phyloP scores from a whole-genome alignment of 1,140 invertebrate genomes.

The Dendrolimus punctatus region DNA sequence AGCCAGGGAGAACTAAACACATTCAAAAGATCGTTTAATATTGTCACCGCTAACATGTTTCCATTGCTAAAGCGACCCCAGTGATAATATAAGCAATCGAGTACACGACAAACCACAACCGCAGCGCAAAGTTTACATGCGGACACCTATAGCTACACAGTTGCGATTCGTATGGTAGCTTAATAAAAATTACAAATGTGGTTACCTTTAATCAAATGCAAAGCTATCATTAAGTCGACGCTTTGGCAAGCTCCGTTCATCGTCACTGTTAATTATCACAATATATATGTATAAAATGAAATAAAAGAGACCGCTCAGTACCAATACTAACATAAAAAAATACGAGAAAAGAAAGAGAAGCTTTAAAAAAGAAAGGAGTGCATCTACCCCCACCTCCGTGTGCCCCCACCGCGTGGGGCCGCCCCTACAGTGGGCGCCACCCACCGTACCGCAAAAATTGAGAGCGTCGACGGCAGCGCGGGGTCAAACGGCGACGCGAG shows the following conservation, averaged over 20 bases:
- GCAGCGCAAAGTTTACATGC: slow-evolving; percentile 24
- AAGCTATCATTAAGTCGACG: slow-evolving; percentile 65
- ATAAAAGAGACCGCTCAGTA: slow-evolving; percentile 65
- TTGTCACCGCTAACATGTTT: slow-evolving; percentile 48
- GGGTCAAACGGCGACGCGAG: slow-evolving; percentile 66
- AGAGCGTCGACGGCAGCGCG: slow-evolving; percentile 57
- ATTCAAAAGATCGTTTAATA: slow-evolving; percentile 43
- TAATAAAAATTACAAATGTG: slow-evolving; percentile 61
- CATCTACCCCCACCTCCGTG: slow-evolving; percentile 52
- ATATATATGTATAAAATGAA: slow-evolving; percentile 68
- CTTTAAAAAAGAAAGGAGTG: slow-evolving; percentile 70
- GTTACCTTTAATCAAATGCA: slow-evolving; percentile 66
- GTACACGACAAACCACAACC: slow-evolving; percentile 35
- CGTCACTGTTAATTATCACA: slow-evolving; percentile 68
- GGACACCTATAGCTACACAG: slow-evolving; percentile 21
- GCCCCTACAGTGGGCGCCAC: slow-evolving; percentile 54
- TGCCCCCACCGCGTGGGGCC: slow-evolving; percentile 40
- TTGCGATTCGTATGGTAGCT: slow-evolving; percentile 18
- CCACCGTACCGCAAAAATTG: slow-evolving; percentile 68
- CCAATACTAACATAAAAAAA: slow-evolving; percentile 65
- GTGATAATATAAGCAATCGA: slow-evolving; percentile 35
- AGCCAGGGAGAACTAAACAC: slow-evolving; percentile 23
- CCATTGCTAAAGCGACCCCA: slow-evolving; percentile 32
- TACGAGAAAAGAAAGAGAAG: slow-evolving; percentile 70
- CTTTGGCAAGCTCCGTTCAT: slow-evolving; percentile 56